These are phyloP conservation scores for Lynx canadensis DNA, from an alignment of 2,113 vertebrate genomes.

Conservation along the genomic window DNA sequence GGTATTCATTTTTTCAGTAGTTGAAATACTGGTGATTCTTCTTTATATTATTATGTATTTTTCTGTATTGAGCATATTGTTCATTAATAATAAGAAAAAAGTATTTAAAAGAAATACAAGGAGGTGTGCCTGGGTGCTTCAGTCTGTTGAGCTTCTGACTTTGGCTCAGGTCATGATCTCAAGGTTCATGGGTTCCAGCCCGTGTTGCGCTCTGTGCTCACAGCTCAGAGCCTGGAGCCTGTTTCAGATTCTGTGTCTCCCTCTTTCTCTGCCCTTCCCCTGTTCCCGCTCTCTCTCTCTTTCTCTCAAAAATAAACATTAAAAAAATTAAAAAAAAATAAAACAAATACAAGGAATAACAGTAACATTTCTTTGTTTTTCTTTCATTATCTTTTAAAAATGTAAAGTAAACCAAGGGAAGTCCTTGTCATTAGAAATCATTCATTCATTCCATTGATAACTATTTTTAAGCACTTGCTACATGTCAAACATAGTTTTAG, in stretches of 20 bases:
- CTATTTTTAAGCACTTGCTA: not conserved
- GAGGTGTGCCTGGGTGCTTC: not conserved
- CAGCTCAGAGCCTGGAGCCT: too few relatives aligned
- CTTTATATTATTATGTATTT: not conserved
- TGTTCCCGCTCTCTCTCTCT: too few relatives aligned
- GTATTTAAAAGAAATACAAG: not conserved
- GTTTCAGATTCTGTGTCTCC: too few relatives aligned
- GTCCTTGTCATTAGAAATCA: conserved; percentile 57
- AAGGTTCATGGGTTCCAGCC: too few relatives aligned
- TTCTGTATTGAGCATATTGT: not conserved
- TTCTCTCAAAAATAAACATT: too few relatives aligned
- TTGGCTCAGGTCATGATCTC: too few relatives aligned
- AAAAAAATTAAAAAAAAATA: not conserved
- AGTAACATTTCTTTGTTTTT: conserved; percentile 7
- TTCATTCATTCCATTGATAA: not conserved
- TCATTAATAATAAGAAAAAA: not conserved
- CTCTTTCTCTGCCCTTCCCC: too few relatives aligned
- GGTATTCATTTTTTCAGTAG: not conserved
- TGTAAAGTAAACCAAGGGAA: conserved; percentile 36
- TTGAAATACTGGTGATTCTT: not conserved
- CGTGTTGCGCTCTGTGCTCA: too few relatives aligned
- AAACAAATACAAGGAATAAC: not conserved
- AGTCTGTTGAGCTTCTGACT: too few relatives aligned
- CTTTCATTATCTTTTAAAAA: conserved; percentile 29
- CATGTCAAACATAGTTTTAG: not conserved